phyloP scores from a whole-genome alignment of 2,888 invertebrate genomes.

The Polyploca ridens region DNA sequence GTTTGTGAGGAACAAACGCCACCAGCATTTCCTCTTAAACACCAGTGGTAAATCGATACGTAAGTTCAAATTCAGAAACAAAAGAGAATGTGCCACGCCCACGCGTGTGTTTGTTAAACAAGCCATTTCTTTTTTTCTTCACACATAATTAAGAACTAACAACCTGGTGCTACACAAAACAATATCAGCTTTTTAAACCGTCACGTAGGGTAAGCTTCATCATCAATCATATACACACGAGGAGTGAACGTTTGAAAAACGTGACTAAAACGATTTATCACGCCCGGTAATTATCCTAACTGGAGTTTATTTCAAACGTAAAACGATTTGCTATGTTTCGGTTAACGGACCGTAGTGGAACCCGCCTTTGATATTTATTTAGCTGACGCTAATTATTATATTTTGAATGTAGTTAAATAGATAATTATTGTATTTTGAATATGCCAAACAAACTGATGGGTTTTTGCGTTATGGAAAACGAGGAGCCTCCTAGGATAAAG shows the following conservation, averaged over 20 bases:
- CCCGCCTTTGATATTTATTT: constrained; percentile 32
- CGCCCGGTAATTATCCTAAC: constrained; percentile 48
- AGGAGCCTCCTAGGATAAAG: too few species aligned
- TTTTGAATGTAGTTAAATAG: background rate
- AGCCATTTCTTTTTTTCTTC: constrained; percentile 17
- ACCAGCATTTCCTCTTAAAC: too few species aligned
- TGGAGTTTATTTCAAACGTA: constrained; percentile 29
- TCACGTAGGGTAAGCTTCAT: constrained; percentile 20
- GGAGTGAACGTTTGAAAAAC: constrained; percentile 46
- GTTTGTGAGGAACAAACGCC: too few species aligned
- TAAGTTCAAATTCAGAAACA: too few species aligned
- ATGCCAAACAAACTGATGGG: too few species aligned
- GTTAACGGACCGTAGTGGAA: constrained; percentile 25
- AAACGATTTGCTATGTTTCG: constrained; percentile 35
- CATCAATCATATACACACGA: constrained; percentile 41
- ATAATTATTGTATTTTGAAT: background rate
- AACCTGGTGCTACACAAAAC: constrained; percentile 36
- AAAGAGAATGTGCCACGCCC: background rate
- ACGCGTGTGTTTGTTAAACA: background rate
- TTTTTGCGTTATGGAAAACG: too few species aligned
- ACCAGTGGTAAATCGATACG: too few species aligned
- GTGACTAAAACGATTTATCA: constrained; percentile 49
- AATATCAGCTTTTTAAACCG: constrained; percentile 38
- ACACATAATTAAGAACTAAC: constrained; percentile 37
- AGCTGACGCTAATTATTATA: constrained; percentile 19